Evolutionary conservation across 2,113 vertebrate species (phyloP).

Genomic region (Upupa epops): DNA sequence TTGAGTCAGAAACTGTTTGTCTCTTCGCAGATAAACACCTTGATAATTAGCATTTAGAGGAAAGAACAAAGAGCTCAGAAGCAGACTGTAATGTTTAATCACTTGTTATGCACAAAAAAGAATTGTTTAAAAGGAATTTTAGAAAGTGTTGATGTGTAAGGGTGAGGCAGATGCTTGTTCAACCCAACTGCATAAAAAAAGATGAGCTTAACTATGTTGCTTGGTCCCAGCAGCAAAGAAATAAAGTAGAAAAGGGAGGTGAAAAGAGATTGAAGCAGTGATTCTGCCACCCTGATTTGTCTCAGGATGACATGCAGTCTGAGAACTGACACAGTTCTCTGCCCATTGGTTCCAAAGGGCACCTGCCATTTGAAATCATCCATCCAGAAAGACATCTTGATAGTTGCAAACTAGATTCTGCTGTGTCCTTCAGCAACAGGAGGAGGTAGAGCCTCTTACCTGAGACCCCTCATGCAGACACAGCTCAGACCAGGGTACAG

Average conservation of each 20-base stretch:
- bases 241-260: background rate
- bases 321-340: background rate
- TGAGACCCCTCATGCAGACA: background rate
- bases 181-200: background rate
- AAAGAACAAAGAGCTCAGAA: slow-evolving; percentile 17
- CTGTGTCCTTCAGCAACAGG: background rate
- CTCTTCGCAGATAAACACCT: background rate
- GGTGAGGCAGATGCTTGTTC: background rate
- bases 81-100: background rate
- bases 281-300: background rate
- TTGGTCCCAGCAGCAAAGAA: background rate
- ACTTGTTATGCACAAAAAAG: background rate
- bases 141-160: background rate
- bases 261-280: background rate
- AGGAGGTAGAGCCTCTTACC: background rate
- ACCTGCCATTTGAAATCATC: background rate
- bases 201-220: accelerated
- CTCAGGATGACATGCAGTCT: background rate
- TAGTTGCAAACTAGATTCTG: background rate
- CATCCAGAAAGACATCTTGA: no score
- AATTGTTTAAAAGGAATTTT: background rate
- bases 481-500: background rate
- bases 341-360: background rate
- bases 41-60: slow-evolving; percentile 23
- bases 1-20: slow-evolving; percentile 23